These are phyloP conservation scores for Setipinna tenuifilis DNA, from an alignment of 2,797 vertebrate species.

Conservation along the genomic window DNA sequence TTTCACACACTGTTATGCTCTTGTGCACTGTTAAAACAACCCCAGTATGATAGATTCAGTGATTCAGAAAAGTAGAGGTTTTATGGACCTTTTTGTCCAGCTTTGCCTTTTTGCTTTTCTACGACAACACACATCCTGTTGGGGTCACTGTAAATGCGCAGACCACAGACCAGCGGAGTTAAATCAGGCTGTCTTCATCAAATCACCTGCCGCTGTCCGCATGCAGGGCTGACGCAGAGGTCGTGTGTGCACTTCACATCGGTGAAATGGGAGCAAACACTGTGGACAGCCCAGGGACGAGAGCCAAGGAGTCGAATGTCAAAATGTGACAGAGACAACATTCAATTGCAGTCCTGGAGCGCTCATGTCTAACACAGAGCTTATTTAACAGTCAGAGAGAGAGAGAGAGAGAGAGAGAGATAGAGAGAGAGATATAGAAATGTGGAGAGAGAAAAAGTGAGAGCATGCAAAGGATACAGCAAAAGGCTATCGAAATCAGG, in stretches of 20 bases:
- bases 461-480: neutral
- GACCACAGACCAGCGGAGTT: neutral
- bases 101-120: neutral
- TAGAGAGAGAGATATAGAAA: too few species aligned
- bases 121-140: neutral
- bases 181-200: constrained; percentile 31
- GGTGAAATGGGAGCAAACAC: constrained; percentile 9
- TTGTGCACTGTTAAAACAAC: too few species aligned
- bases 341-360: constrained; percentile 24
- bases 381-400: neutral
- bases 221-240: neutral
- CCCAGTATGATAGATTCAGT: too few species aligned
- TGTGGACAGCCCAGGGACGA: neutral
- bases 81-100: neutral
- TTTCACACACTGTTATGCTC: too few species aligned
- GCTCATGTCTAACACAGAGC: constrained; percentile 3
- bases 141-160: neutral
- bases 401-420: neutral
- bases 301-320: constrained; percentile 23
- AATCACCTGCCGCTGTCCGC: constrained; percentile 41
- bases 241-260: neutral
- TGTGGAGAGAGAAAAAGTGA: neutral
- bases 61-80: too few species aligned
- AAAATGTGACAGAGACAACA: constrained; percentile 39
- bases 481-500: neutral